These are phyloP conservation scores for Tipula unca DNA, from an alignment of 2,888 invertebrate species.

Conservation along the genomic window DNA sequence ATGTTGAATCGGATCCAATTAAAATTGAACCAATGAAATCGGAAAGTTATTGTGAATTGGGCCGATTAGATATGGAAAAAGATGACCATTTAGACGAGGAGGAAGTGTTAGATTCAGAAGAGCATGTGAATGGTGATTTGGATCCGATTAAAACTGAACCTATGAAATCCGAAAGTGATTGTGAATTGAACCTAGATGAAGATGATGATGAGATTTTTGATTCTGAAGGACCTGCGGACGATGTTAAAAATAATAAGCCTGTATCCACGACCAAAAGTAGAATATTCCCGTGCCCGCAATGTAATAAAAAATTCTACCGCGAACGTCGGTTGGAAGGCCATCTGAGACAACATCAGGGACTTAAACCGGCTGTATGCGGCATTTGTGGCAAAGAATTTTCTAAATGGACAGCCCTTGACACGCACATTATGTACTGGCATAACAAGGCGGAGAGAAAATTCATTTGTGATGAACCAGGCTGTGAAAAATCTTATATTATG, in stretches of 20 bases:
- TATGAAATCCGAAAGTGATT: neutral
- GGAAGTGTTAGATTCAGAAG: neutral
- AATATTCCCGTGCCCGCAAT: slow-evolving; percentile 21
- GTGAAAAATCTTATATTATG: slow-evolving; percentile 24
- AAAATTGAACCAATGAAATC: neutral
- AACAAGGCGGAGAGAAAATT: neutral
- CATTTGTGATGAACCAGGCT: slow-evolving; percentile 20
- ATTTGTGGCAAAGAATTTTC: slow-evolving; percentile 20
- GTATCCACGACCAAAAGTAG: neutral
- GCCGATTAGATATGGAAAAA: neutral
- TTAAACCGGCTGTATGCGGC: slow-evolving; percentile 22
- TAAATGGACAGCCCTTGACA: slow-evolving; percentile 18
- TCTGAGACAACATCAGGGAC: slow-evolving; percentile 24
- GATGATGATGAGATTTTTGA: neutral
- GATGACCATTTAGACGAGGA: neutral
- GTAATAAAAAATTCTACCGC: slow-evolving; percentile 23
- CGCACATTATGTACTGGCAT: slow-evolving; percentile 14
- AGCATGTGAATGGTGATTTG: no score
- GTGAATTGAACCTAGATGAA: neutral
- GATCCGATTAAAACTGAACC: neutral
- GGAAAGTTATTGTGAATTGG: neutral
- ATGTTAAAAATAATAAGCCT: neutral
- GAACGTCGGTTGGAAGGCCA: slow-evolving; percentile 23
- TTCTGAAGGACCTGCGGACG: neutral
- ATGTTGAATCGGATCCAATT: neutral